A percentile compares a stretch with the other conserved stretches of the same genome.
These are phyloP conservation scores for Oreohelix idahoensis DNA, from an alignment of 1,140 invertebrate genomes.

Conservation along the genomic window DNA sequence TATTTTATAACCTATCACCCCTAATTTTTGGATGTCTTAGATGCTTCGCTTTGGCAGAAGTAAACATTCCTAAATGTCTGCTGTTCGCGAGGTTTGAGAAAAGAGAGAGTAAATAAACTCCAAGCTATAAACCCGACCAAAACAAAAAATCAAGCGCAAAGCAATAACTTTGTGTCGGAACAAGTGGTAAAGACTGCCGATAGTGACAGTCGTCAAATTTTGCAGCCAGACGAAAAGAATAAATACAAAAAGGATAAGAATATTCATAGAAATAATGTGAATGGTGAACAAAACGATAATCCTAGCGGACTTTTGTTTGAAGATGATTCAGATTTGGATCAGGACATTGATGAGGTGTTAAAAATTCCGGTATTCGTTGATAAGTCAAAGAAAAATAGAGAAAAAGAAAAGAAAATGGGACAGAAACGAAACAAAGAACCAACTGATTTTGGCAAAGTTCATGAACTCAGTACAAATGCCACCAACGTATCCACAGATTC, in stretches of 20 bases:
- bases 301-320: not conserved
- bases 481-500: not conserved
- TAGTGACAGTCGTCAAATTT: not conserved
- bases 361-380: slow-evolving; percentile 14
- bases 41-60: too few relatives aligned
- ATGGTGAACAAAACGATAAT: not conserved
- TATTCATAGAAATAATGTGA: not conserved
- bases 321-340: slow-evolving; percentile 23
- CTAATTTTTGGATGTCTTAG: too few relatives aligned
- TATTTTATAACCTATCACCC: too few relatives aligned
- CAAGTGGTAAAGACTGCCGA: not conserved
- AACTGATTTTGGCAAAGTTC: not conserved
- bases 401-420: slow-evolving; percentile 12
- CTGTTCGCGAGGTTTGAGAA: too few relatives aligned
- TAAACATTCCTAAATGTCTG: too few relatives aligned
- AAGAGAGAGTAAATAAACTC: too few relatives aligned
- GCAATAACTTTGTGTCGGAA: too few relatives aligned
- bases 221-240: not conserved
- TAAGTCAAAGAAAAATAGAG: not conserved
- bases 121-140: too few relatives aligned
- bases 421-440: slow-evolving; percentile 1
- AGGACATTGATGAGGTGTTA: slow-evolving; percentile 31
- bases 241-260: slow-evolving; percentile 7
- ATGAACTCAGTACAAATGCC: not conserved
- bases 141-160: too few relatives aligned